Evolutionary conservation across 2,888 invertebrate genomes (phyloP).

Genomic region (Tipula unca): DNA sequence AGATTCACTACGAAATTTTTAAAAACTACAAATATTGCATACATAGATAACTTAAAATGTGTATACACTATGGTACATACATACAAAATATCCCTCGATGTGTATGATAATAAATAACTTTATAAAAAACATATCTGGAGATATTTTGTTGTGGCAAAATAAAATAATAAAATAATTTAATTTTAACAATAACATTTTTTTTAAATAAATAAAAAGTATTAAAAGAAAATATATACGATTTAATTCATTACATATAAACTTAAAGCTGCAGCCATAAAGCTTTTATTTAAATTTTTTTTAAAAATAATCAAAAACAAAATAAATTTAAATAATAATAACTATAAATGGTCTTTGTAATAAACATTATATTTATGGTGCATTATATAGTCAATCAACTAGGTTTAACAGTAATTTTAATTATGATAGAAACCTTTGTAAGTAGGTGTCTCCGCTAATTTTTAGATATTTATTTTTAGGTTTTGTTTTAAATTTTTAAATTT

Average conservation of each 20-base stretch:
- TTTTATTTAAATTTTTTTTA: neutral
- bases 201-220: neutral
- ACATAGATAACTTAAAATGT: neutral
- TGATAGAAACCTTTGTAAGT: neutral
- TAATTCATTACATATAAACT: neutral
- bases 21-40: neutral
- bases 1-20: neutral
- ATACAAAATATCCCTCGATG: neutral
- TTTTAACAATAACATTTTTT: neutral
- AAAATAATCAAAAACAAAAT: neutral
- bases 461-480: neutral
- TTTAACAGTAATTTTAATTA: neutral
- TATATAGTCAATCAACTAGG: neutral
- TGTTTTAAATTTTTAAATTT: neutral
- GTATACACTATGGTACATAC: no score
- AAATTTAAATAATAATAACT: neutral
- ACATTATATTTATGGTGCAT: neutral
- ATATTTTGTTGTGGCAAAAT: neutral
- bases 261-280: neutral
- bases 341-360: neutral
- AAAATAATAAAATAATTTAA: neutral
- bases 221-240: neutral
- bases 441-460: neutral
- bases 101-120: neutral
- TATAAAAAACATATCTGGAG: neutral